Evolutionary conservation across 2,113 vertebrate genomes (phyloP), one percentile per base, ranked within the genome.

Genomic region (Hemiprocne comata): DNA sequence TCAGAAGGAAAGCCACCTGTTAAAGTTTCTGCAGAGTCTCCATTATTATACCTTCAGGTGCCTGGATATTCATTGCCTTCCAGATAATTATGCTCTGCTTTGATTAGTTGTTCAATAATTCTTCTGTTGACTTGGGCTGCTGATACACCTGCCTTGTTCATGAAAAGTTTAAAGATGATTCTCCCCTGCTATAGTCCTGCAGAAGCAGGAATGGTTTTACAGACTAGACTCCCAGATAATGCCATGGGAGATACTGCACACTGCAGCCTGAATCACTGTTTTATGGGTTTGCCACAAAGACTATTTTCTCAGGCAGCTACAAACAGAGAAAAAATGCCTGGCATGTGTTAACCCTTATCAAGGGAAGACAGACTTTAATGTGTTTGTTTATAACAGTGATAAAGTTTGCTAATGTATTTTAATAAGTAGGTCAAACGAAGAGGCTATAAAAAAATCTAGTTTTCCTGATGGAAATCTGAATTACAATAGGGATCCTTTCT

Each of bases 321-420:
- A 2, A 87, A 75, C 9, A 86, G 48, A 94, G 57, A 10, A 83
- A 67, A 48, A 84, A 89, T 34, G 67, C 26, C 83, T 77, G 61
- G 55, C 19, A 40, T 57, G 21, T 78, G 65, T 65, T 92, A 81
- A 90, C 92, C 79, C 90, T 96, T 95, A 96, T 84, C 90, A 84
- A 76, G 36, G 36, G 44, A 90, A 82, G 87, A 70, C 93, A 95
- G 85, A 55, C 72, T 64, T 53, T 77, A 80, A 77, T 61, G 51
- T 48, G 20, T 69, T 60, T 94, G 67, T 91, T 90, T 91, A 10
- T 34, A 91, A 60, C 12, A 79, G 38, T 24, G 21, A 58, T 88
- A 40, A 77, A 86, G 58, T 71, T 74, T 75, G 29, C 64, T 81
- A 12, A 93, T 81, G 50, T 81, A 92, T 88, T 90, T 90, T 88